A percentile compares a stretch with the other conserved stretches of the same genome.
These are phyloP conservation scores for Neodiprion lecontei DNA, from an alignment of 1,140 invertebrate genomes.

Conservation along the genomic window DNA sequence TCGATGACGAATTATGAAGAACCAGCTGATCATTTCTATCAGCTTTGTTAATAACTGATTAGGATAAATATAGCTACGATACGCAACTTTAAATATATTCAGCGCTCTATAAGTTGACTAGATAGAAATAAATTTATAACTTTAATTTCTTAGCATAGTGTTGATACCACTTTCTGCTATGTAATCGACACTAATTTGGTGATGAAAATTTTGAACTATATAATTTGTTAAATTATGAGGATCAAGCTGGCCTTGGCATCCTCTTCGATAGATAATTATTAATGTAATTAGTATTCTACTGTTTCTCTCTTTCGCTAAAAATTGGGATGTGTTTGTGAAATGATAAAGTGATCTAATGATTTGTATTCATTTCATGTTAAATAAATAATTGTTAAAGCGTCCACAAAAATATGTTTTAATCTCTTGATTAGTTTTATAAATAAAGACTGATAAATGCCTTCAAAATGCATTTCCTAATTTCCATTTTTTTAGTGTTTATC, in stretches of 20 bases:
- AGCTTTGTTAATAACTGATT: too few relatives aligned
- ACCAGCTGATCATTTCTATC: too few relatives aligned
- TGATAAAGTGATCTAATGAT: not conserved
- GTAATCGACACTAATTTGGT: too few relatives aligned
- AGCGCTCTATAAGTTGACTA: not conserved
- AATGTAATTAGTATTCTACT: not conserved
- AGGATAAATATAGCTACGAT: too few relatives aligned
- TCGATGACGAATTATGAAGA: too few relatives aligned
- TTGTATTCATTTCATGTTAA: not conserved
- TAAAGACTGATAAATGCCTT: conserved; percentile 48
- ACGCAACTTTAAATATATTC: too few relatives aligned
- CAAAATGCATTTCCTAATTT: not conserved
- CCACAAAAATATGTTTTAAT: conserved; percentile 45
- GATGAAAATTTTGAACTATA: too few relatives aligned
- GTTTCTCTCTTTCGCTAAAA: not conserved
- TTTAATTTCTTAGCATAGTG: not conserved
- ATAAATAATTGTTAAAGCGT: not conserved
- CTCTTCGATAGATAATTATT: not conserved
- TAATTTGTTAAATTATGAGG: too few relatives aligned
- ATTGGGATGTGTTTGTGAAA: not conserved
- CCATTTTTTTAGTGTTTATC: conserved; percentile 9
- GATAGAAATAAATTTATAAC: not conserved
- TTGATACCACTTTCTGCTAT: not conserved
- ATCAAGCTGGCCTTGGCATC: not conserved
- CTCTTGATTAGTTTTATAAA: conserved; percentile 42